phyloP scores from a whole-genome alignment of 2,797 vertebrate genomes.

The Peromyscus eremicus region DNA sequence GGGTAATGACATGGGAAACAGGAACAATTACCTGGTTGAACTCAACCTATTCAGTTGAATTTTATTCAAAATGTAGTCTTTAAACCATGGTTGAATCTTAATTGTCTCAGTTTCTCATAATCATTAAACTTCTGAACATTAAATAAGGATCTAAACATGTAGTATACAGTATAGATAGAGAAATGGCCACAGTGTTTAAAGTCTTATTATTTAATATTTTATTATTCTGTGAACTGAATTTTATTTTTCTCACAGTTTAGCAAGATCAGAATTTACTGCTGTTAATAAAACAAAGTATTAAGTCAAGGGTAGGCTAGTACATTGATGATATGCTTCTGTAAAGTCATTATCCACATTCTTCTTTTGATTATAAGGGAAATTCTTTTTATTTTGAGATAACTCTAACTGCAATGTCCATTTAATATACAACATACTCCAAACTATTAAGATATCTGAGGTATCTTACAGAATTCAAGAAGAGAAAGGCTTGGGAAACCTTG shows the following conservation, averaged over 20 bases:
- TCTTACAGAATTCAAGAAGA: not conserved
- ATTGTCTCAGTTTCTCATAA: constrained; percentile 19
- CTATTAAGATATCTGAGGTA: not conserved
- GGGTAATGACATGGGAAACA: not conserved
- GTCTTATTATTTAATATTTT: constrained; percentile 34
- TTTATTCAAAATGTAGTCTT: constrained; percentile 32
- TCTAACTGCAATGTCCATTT: not conserved
- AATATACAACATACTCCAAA: not conserved
- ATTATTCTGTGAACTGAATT: constrained; percentile 38
- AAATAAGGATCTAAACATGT: constrained; percentile 43
- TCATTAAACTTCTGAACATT: constrained; percentile 11
- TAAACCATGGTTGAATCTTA: not conserved
- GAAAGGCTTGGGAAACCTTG: not conserved
- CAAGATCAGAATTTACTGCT: constrained; percentile 16
- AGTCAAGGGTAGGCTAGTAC: not conserved
- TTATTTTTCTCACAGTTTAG: constrained; percentile 25
- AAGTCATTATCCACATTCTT: constrained; percentile 8
- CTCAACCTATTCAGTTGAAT: not conserved
- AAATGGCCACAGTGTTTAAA: constrained; percentile 35
- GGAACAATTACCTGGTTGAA: not conserved
- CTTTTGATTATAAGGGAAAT: not conserved
- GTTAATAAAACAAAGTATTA: constrained; percentile 49
- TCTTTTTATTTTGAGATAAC: not conserved
- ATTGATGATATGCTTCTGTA: not conserved
- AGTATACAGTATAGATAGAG: not conserved